Base-by-base conservation (phyloP, 2,113 vertebrate species). In the Craseonycteris thonglongyai region DNA sequence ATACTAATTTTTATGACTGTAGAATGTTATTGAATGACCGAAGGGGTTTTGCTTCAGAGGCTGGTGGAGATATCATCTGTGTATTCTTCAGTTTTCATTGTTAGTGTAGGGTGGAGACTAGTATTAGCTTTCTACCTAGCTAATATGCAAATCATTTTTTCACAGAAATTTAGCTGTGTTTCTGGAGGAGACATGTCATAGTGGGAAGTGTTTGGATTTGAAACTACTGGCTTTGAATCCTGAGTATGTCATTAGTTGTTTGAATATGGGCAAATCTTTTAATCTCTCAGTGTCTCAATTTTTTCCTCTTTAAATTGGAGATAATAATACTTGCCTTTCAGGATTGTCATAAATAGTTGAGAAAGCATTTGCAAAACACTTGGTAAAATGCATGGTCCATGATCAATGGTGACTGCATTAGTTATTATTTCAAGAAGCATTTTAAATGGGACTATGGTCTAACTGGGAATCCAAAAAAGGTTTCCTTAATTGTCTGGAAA, bases 1-100 rank as follows among this genome's bases (percentile, higher is more conserved):
- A 93, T 94, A 91, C 76, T 96, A 95, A 54, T 72, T 90, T 5
- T 79, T 85, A 94, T 90, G 86, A 96, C 88, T 95, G 49, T 71
- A 59, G 15, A 76, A 69, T 88, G 30, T 69, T 68, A 81, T 33
- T 90, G 61, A 91, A 72, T 61, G 71, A 90, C n/a, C 49, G 13
- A 79, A 85, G 33, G 5, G 40, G 88, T 91, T 91, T 83, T 92
- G 45, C 42, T 80, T 42, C 63, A 89, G 30, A 87, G 45, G 30
- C 45, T 92, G 49, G 30, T 90, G 11, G 42, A 65, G 28, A 24
- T 81, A 71, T 92, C 13, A 38, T 76, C 28, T 95, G 54, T 42
- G 58, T 30, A 56, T 11, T 91, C 66, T 81, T 86, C 72, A 85
- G 30, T 85, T 61, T 93, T 63, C 30, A 7, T 7, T 88, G 13